phyloP scores from a whole-genome alignment of 2,113 vertebrate genomes.

The Vireo altiloquus region DNA sequence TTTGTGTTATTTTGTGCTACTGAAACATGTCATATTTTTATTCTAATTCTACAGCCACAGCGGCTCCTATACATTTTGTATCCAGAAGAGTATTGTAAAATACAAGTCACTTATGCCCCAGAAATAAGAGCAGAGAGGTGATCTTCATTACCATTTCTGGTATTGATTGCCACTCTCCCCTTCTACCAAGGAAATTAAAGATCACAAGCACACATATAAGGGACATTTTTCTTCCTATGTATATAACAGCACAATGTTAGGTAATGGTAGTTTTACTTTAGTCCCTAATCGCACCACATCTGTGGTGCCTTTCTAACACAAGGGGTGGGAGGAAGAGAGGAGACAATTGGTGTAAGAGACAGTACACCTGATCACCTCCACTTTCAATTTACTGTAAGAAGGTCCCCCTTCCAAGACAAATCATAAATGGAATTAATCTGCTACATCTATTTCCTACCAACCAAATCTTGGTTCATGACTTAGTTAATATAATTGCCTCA shows the following conservation, averaged over 20 bases:
- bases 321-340: not conserved
- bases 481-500: constrained; percentile 35
- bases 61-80: not conserved
- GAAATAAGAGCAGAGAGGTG: not conserved
- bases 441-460: constrained; percentile 2
- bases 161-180: constrained; percentile 2
- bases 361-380: not conserved
- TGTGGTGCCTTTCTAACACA: not conserved
- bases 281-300: not conserved
- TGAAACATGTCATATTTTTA: not conserved
- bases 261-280: not conserved
- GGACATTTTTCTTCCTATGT: constrained; percentile 8
- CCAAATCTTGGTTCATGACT: not conserved
- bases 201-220: not conserved
- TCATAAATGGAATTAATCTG: not conserved
- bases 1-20: not conserved
- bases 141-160: constrained; percentile 2
- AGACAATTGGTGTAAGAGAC: not conserved
- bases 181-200: constrained; percentile 37
- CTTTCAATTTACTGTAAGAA: not conserved
- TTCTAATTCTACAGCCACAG: not conserved
- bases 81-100: not conserved
- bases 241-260: not conserved
- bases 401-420: not conserved
- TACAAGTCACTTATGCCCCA: not conserved